A percentile compares a stretch with the other conserved stretches of the same genome.
phyloP scores from a whole-genome alignment of 2,113 vertebrate species.

The Nettapus auritus region DNA sequence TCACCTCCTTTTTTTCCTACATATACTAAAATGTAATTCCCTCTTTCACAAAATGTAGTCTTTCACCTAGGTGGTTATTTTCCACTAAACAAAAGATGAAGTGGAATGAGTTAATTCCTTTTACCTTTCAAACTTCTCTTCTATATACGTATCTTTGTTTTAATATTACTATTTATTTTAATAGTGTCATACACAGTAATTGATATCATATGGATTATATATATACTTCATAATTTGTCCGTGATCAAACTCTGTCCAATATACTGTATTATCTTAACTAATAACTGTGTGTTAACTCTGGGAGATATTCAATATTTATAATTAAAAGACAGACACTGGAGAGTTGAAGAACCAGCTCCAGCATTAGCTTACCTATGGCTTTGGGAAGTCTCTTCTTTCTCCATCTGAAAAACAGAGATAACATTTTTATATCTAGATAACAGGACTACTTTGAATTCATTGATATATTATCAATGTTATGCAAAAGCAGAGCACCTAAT shows the following conservation, averaged over 20 bases:
- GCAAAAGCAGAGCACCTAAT: background rate
- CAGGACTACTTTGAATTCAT: background rate
- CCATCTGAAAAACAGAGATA: background rate
- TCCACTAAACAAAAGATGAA: background rate
- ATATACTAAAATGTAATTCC: background rate
- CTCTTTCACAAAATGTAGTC: background rate
- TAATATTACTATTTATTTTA: background rate
- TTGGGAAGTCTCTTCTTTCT: background rate
- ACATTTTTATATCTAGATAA: background rate
- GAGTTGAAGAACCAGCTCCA: background rate
- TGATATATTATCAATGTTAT: background rate
- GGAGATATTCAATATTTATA: background rate
- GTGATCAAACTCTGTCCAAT: background rate
- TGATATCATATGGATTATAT: background rate
- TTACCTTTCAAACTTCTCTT: background rate
- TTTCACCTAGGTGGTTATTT: background rate
- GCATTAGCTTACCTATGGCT: background rate
- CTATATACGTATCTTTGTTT: background rate
- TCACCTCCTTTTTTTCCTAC: background rate
- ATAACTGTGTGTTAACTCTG: background rate
- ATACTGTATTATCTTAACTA: background rate
- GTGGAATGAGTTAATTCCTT: background rate
- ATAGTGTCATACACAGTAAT: background rate
- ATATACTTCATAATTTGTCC: background rate
- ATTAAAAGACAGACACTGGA: background rate